These are phyloP conservation scores for Muscidifurax raptorellus DNA, from an alignment of 1,140 invertebrate species.

Conservation along the genomic window DNA sequence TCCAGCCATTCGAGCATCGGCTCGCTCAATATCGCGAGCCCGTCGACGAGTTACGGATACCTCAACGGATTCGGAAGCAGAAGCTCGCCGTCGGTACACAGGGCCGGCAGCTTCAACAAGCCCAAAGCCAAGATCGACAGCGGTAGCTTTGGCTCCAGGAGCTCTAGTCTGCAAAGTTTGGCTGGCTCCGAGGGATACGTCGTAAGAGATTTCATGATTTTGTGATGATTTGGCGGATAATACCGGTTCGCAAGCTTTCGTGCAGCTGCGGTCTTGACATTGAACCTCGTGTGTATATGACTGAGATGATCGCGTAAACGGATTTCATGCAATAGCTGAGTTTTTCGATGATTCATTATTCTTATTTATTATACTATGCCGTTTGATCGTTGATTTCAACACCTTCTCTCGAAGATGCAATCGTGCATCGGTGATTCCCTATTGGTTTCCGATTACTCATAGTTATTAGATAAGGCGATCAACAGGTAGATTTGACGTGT, in stretches of 20 bases:
- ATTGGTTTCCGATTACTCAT: no score
- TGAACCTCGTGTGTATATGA: background rate
- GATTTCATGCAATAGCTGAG: no score
- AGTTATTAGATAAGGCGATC: no score
- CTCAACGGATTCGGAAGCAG: constrained; percentile 61
- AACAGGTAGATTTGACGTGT: no score
- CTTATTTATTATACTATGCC: no score
- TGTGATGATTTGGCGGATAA: background rate
- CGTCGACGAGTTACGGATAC: constrained; percentile 75
- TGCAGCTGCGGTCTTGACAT: background rate
- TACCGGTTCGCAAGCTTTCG: no score
- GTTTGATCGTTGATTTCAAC: no score
- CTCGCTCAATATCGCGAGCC: constrained; percentile 74
- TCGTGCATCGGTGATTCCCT: no score
- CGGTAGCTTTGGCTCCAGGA: constrained; percentile 66
- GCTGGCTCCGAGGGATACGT: constrained; percentile 82
- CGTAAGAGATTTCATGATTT: constrained; percentile 70
- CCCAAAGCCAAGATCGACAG: constrained; percentile 63
- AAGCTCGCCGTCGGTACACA: constrained; percentile 55
- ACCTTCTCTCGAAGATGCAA: no score
- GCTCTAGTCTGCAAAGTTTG: constrained; percentile 75
- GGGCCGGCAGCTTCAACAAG: constrained; percentile 68
- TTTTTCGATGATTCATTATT: no score
- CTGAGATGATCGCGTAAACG: background rate
- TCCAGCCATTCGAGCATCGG: constrained; percentile 63